A percentile compares a stretch with the other conserved stretches of the same genome.
Conservation (phyloP, 2,113 vertebrate genomes). For the Crotophaga sulcirostris region DNA sequence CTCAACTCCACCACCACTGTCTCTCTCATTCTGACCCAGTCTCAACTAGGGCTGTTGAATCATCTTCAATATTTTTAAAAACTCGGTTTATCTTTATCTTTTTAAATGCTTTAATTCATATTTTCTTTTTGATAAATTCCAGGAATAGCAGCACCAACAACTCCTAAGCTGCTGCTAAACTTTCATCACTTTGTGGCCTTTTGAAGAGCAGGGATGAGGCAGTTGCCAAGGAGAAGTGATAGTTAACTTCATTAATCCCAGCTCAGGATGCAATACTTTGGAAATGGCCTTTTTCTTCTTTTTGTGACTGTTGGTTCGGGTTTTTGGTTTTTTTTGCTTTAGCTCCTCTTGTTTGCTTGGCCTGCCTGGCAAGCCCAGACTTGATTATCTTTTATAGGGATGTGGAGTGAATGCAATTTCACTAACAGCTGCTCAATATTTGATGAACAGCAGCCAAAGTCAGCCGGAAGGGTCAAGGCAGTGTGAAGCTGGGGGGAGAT, state of each 20-base stretch:
- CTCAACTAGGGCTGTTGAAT: neutral
- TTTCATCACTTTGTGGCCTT: neutral
- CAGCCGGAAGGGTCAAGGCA: constrained; percentile 23
- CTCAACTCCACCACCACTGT: neutral
- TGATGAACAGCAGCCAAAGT: constrained; percentile 44
- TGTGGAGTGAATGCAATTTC: constrained; percentile 17
- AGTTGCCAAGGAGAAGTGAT: neutral
- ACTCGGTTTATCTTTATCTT: neutral
- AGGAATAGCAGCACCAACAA: neutral
- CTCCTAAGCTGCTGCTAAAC: neutral
- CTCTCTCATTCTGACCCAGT: neutral
- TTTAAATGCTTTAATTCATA: neutral
- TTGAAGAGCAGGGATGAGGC: neutral
- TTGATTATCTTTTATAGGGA: neutral
- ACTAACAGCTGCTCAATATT: constrained; percentile 55
- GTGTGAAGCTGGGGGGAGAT: neutral
- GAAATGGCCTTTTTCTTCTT: neutral
- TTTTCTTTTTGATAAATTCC: neutral
- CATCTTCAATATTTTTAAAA: neutral
- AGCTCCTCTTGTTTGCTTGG: neutral
- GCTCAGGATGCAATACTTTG: neutral
- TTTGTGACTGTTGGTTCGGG: too few relatives aligned
- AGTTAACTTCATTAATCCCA: neutral
- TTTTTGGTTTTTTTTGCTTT: neutral
- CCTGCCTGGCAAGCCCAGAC: neutral